These are phyloP conservation scores for Leptopilina drosophilae DNA, from an alignment of 2,888 invertebrate species.

Conservation along the genomic window DNA sequence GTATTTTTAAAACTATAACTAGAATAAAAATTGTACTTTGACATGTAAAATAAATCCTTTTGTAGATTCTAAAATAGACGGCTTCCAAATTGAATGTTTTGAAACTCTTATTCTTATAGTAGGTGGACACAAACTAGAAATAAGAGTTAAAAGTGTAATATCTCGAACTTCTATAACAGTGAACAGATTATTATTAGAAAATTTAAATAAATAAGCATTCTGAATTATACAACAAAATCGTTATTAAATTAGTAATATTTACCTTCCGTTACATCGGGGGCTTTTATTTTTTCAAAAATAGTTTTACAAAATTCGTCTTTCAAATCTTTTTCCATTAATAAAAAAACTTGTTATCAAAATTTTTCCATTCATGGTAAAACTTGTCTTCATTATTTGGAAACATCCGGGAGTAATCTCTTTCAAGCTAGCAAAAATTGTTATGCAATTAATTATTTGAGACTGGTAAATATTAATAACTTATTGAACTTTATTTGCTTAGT, in stretches of 20 bases:
- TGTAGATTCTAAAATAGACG: constrained; percentile 46
- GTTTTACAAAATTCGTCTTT: not conserved
- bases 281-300: not conserved
- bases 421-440: not conserved
- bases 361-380: not conserved
- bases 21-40: constrained; percentile 42
- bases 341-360: not conserved
- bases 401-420: not conserved
- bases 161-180: constrained; percentile 4
- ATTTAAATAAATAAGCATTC: not conserved
- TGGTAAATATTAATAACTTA: not conserved
- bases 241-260: too few species aligned
- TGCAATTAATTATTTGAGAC: not conserved
- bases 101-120: constrained; percentile 36
- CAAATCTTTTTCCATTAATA: not conserved
- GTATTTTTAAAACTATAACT: not conserved
- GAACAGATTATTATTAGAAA: not conserved
- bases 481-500: not conserved
- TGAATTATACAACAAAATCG: not conserved
- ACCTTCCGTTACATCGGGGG: too few species aligned
- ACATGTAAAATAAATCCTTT: constrained; percentile 49
- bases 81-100: constrained; percentile 46
- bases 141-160: constrained; percentile 40
- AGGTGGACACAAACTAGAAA: constrained; percentile 46
- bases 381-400: not conserved